Percentiles rank a stretch among this genome's conserved stretches.
Conservation (phyloP, 2,797 vertebrate genomes). For the Orientallactaga sibirica region DNA sequence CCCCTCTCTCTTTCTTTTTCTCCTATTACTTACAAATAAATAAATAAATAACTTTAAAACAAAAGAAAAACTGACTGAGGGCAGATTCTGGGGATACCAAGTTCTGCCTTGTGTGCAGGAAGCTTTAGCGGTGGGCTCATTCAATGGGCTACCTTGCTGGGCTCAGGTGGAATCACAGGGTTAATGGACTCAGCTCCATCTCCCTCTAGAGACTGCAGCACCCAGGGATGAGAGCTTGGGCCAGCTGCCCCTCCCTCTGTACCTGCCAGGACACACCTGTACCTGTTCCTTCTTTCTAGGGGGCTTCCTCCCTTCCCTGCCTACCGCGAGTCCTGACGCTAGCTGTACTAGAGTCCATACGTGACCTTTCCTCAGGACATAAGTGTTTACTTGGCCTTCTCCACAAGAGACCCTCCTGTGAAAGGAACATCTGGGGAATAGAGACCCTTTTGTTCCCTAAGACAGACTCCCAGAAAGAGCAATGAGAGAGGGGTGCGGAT, state of each 20-base stretch:
- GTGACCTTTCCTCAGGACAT: accelerated
- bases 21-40: no score
- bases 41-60: no score
- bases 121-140: no score
- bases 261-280: no score
- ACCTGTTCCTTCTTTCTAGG: background rate
- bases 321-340: background rate
- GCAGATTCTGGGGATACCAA: background rate
- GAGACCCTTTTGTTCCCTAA: background rate
- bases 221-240: no score
- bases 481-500: background rate
- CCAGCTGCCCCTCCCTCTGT: background rate
- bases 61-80: no score
- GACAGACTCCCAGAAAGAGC: no score
- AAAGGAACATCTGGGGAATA: background rate
- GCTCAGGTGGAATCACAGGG: background rate
- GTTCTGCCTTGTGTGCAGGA: background rate
- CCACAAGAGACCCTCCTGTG: background rate
- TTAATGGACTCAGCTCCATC: background rate
- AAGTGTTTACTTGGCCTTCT: background rate
- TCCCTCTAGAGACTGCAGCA: no score
- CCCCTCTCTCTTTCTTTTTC: no score
- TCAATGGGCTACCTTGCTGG: background rate
- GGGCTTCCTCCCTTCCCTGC: background rate
- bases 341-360: background rate